phyloP scores from a whole-genome alignment of 2,888 invertebrate species.

The Dorcus hopei region DNA sequence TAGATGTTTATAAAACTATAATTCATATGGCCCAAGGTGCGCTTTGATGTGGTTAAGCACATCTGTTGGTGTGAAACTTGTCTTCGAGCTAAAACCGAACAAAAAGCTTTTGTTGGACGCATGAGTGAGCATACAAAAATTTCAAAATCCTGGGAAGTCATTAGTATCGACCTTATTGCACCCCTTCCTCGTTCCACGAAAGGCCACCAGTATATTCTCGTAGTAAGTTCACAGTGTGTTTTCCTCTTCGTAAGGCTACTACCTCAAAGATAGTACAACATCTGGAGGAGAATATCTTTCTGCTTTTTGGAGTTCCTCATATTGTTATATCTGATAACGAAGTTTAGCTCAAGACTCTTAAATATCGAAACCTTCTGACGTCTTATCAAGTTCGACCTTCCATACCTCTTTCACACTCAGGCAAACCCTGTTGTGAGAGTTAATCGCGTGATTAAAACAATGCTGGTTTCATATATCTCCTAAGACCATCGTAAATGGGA shows the following conservation, averaged over 20 bases:
- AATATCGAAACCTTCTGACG: slow-evolving; percentile 8
- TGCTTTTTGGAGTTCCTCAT: slow-evolving; percentile 29
- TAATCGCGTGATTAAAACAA: slow-evolving; percentile 15
- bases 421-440: slow-evolving; percentile 19
- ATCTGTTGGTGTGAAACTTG: slow-evolving; percentile 23
- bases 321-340: slow-evolving; percentile 32
- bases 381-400: slow-evolving; percentile 20
- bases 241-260: slow-evolving; percentile 18
- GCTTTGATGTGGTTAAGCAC: slow-evolving; percentile 22
- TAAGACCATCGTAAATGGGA: slow-evolving; percentile 29
- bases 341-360: slow-evolving; percentile 22
- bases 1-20: too few species aligned
- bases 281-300: slow-evolving; percentile 28
- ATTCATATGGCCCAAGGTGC: slow-evolving; percentile 32
- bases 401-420: slow-evolving; percentile 24
- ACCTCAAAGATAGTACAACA: slow-evolving; percentile 6
- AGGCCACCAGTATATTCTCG: slow-evolving; percentile 17
- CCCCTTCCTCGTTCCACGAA: slow-evolving; percentile 12
- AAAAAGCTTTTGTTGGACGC: slow-evolving; percentile 21
- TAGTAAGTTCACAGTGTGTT: slow-evolving; percentile 17
- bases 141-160: slow-evolving; percentile 17
- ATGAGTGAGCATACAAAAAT: slow-evolving; percentile 14
- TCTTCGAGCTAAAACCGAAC: slow-evolving; percentile 18
- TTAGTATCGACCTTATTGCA: slow-evolving; percentile 21
- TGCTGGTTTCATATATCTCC: slow-evolving; percentile 15